Base-by-base conservation (phyloP, 2,113 vertebrate species). In the Seriola quinqueradiata region DNA sequence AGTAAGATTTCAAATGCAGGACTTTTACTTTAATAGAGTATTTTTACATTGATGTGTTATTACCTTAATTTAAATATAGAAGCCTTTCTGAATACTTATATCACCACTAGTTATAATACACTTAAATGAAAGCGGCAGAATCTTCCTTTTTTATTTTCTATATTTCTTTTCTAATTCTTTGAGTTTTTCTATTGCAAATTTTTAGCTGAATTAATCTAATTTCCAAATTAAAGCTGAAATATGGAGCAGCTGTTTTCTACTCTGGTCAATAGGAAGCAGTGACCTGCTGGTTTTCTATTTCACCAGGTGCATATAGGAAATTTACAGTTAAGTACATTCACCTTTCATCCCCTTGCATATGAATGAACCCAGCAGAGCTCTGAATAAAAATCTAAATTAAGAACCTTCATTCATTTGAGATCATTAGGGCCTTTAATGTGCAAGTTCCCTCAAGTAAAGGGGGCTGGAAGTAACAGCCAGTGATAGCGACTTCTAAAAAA, bases 401-500 rank as follows among this genome's bases (percentile, higher is more conserved):
- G 19, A 73, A 21, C 11, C 46, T 55, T 58, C 36, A 32, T 17
- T 55, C 25, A 46, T 36, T 14, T 21, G 46, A 73, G 23, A 74
- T 60, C 64, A 55, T 48, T 14, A 23, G 12, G n/a, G 14, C 57
- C 32, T 14, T 68, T 63, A 84, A 70, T 54, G n/a, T 46, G 61
- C 8, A n/a, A 76, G 50, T 46, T 58, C 36, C 70, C 54, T 60
- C n/a, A 34, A 36, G 23, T 48, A 44, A 34, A 21, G 21, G 8
- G 48, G 8, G 52, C 64, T 12, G 58, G 34, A 65, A 14, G 54
- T 61, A 77, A 72, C 38, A 68, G 69, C 38, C 68, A 67, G 32
- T 52, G 52, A 82, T 42, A 23, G 65, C 23, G 44, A 66, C 36
- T 28, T 81, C 52, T 63, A 32, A 32, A 64, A 66, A 58, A 75